phyloP scores from a whole-genome alignment of 2,113 vertebrate species.

The Enhydra lutris region DNA sequence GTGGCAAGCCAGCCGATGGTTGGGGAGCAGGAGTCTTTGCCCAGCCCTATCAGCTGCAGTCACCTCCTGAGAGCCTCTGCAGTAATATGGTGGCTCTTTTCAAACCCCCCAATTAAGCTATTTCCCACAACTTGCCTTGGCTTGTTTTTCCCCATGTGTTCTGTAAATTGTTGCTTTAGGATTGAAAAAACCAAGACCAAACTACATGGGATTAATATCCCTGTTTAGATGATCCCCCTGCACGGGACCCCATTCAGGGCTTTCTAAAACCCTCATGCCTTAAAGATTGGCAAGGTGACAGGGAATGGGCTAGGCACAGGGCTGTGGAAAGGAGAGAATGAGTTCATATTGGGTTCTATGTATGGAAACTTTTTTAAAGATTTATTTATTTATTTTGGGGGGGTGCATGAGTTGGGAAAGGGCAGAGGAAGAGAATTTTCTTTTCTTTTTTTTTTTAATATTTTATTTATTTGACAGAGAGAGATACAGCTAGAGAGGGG shows the following conservation, averaged over 20 bases:
- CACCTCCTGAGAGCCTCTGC: neutral
- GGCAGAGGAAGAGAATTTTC: neutral
- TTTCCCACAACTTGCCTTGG: neutral
- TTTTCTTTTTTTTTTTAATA: no score
- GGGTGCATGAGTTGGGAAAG: neutral
- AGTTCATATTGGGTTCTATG: neutral
- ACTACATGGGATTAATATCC: neutral
- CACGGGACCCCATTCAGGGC: neutral
- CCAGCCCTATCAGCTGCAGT: neutral
- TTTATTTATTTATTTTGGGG: neutral
- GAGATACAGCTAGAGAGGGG: no score
- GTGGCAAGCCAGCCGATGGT: neutral
- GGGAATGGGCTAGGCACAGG: neutral
- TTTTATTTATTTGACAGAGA: no score
- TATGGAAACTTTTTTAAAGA: neutral
- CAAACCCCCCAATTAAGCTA: neutral
- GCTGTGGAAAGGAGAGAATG: neutral
- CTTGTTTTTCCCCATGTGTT: neutral
- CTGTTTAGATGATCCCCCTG: neutral
- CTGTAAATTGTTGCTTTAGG: conserved; percentile 22
- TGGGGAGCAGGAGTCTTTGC: neutral
- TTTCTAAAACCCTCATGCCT: neutral
- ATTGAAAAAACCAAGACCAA: neutral
- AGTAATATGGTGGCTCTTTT: neutral
- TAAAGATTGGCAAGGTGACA: neutral